A percentile compares a stretch with the other conserved stretches of the same genome.
These are phyloP conservation scores for Drosophila algonquin DNA, from an alignment of 2,888 invertebrate species.

Conservation along the genomic window DNA sequence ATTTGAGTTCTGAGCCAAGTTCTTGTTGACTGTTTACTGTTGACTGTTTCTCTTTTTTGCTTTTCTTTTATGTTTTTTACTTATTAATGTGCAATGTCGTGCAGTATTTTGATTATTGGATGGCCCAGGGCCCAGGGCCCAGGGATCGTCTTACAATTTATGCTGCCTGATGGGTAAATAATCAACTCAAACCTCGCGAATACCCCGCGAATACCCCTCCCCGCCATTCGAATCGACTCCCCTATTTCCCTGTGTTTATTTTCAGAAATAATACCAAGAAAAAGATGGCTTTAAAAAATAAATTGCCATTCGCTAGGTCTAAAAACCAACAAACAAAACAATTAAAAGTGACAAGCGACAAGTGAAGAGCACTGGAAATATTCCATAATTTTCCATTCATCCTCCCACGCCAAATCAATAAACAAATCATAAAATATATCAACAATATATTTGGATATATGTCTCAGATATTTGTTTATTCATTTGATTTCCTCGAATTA, in stretches of 20 bases:
- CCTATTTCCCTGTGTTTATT: constrained; percentile 40
- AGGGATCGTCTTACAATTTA: constrained; percentile 69
- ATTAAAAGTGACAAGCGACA: constrained; percentile 62
- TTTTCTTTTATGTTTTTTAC: constrained; percentile 4
- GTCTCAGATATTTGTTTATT: constrained; percentile 42
- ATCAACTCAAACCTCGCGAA: constrained; percentile 16
- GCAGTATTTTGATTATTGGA: constrained; percentile 74
- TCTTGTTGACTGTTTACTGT: constrained; percentile 5
- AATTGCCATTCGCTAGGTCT: background rate
- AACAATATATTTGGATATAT: constrained; percentile 15
- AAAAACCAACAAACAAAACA: constrained; percentile 54
- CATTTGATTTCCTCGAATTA: constrained; percentile 63
- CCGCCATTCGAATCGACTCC: constrained; percentile 18
- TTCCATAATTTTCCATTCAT: constrained; percentile 53
- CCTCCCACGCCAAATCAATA: constrained; percentile 37
- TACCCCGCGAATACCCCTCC: background rate
- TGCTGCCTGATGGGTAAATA: constrained; percentile 47
- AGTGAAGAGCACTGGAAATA: constrained; percentile 45
- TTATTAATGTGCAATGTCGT: constrained; percentile 71
- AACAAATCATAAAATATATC: constrained; percentile 27
- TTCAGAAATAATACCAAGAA: background rate
- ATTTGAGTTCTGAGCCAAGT: constrained; percentile 13
- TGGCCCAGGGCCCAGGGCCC: constrained; percentile 33
- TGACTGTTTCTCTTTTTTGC: background rate
- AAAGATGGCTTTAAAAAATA: background rate